Conservation (phyloP, 2,113 vertebrate genomes). For the Silurus asotus region DNA sequence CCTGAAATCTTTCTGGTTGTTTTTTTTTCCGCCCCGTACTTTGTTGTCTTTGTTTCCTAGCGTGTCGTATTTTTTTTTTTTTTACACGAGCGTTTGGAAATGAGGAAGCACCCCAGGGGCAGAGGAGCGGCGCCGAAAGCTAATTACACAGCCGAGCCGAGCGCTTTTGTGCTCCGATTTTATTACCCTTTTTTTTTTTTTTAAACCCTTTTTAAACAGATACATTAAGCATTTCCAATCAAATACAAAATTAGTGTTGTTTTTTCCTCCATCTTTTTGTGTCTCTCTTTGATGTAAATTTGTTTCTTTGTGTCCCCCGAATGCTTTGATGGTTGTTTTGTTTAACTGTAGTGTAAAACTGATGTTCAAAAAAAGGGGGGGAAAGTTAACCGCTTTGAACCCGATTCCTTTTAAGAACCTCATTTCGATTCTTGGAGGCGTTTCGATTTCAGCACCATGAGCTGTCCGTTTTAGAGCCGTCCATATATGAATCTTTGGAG, state of each 20-base stretch:
- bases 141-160: constrained; percentile 44
- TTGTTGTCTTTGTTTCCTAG: constrained; percentile 38
- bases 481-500: background rate
- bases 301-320: background rate
- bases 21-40: background rate
- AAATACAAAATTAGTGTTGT: constrained; percentile 41
- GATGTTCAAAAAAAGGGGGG: background rate
- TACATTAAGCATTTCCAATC: constrained; percentile 46
- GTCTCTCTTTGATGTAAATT: background rate
- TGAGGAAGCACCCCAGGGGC: constrained; percentile 46
- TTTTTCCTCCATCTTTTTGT: background rate
- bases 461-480: background rate
- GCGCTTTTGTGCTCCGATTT: constrained; percentile 33
- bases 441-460: background rate
- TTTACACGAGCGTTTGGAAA: constrained; percentile 40
- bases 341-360: constrained; percentile 31
- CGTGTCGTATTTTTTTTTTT: constrained; percentile 6
- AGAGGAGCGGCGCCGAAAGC: constrained; percentile 32
- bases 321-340: constrained; percentile 35
- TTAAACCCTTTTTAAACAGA: constrained; percentile 10
- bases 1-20: background rate
- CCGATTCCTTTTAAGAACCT: constrained; percentile 21
- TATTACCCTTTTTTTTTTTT: constrained; percentile 13
- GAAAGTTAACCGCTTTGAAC: constrained; percentile 2
- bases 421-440: background rate